Evolutionary conservation across 2,888 invertebrate genomes (phyloP).

Genomic region (Eulithis prunata): DNA sequence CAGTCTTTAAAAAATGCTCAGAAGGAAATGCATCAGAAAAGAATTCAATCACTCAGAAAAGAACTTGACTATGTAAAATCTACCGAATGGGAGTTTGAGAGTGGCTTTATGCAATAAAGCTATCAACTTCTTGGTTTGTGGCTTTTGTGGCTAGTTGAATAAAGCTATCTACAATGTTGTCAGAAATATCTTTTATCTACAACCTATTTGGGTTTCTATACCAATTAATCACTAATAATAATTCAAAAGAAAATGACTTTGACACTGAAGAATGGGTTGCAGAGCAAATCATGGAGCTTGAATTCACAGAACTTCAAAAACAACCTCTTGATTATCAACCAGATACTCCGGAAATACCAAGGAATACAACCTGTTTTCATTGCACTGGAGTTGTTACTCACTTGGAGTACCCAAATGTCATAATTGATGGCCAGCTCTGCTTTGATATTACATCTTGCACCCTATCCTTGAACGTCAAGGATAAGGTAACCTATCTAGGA

Average conservation of each 20-base stretch:
- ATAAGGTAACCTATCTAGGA: slow-evolving; percentile 83
- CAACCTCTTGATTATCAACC: slow-evolving; percentile 6
- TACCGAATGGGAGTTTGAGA: slow-evolving; percentile 92
- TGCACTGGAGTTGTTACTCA: slow-evolving; percentile 84
- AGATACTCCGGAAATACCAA: slow-evolving; percentile 47
- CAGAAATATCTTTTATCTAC: slow-evolving; percentile 69
- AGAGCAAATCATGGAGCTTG: slow-evolving; percentile 70
- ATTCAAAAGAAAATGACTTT: slow-evolving; percentile 54
- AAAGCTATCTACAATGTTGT: slow-evolving; percentile 68
- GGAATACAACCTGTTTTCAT: slow-evolving; percentile 62
- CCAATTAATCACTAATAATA: slow-evolving; percentile 48
- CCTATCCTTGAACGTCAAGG: slow-evolving; percentile 74
- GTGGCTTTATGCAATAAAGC: slow-evolving; percentile 84
- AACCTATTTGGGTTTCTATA: slow-evolving; percentile 53
- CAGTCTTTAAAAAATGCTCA: slow-evolving; percentile 82
- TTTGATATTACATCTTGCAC: slow-evolving; percentile 75
- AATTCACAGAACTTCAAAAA: slow-evolving; percentile 47
- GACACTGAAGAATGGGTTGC: slow-evolving; percentile 68
- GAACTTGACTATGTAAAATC: slow-evolving; percentile 91
- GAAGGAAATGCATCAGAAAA: slow-evolving; percentile 88
- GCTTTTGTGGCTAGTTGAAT: no score
- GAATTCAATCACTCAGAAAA: slow-evolving; percentile 88
- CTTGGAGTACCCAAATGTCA: slow-evolving; percentile 66
- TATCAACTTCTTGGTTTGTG: no score
- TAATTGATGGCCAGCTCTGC: slow-evolving; percentile 85